Evolutionary conservation across 1,140 invertebrate genomes (phyloP).

Genomic region (Drosophila ercepeae): DNA sequence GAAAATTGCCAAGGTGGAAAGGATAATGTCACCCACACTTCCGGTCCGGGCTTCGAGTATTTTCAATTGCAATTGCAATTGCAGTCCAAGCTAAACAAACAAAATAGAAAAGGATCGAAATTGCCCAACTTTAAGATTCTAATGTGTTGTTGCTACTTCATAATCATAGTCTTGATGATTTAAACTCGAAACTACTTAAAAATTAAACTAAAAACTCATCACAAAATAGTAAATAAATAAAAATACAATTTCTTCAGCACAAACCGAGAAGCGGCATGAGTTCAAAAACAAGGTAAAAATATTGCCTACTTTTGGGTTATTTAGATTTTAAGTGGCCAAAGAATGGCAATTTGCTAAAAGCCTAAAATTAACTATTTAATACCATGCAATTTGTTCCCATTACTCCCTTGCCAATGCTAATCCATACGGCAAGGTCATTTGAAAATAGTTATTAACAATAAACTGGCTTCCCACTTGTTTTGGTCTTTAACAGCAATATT

Average conservation of each 20-base stretch:
- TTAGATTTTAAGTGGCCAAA: neutral
- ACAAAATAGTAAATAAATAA: neutral
- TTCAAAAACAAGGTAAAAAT: conserved; percentile 16
- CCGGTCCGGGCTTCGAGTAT: conserved; percentile 19
- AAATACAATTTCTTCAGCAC: neutral
- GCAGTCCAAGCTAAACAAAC: conserved; percentile 49
- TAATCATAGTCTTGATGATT: conserved; percentile 64
- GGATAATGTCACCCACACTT: conserved; percentile 44
- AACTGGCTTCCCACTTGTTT: neutral
- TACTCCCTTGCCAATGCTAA: neutral
- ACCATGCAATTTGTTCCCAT: neutral
- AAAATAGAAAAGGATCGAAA: conserved; percentile 38
- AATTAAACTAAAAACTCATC: conserved; percentile 5
- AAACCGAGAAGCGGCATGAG: conserved; percentile 15
- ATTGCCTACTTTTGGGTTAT: conserved; percentile 29
- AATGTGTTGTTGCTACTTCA: conserved; percentile 71
- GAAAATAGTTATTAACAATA: conserved; percentile 4
- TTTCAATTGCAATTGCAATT: conserved; percentile 53
- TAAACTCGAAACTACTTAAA: conserved; percentile 15
- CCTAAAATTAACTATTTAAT: neutral
- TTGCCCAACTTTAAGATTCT: conserved; percentile 70
- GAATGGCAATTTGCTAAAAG: neutral
- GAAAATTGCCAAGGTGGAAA: conserved; percentile 27
- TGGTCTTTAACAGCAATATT: conserved; percentile 6
- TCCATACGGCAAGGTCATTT: neutral